Base-by-base conservation (phyloP, 2,888 invertebrate species). In the Nephrotoma flavescens region DNA sequence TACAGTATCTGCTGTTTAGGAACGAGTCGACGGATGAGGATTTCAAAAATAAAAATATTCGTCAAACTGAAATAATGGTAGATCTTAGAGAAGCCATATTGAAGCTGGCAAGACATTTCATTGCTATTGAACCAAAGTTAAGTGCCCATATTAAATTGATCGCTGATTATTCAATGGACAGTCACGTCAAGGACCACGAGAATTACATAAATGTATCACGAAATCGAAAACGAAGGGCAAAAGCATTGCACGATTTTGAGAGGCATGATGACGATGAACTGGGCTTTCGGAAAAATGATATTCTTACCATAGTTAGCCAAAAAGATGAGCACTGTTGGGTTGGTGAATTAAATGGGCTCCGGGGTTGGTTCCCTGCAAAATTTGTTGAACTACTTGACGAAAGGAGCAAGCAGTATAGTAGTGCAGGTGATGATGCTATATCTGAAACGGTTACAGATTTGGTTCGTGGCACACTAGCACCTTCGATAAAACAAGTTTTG, bases 271-370 rank as follows among this genome's bases (percentile, higher is more conserved):
- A 99, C 89, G 99, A 99, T 92, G 99, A 99, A 92, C 92, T 99
- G 87, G 99, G 99, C 7, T 99, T 99, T 92, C 94, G 98, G 86
- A 99, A 98, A 92, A 99, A 99, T 93, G 99, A 99, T 92, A 97
- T 99, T 57, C 98, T 99, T 87, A 99, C 98, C 86, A 97, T 99
- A 84, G 95, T 99, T 42, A 98, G 98, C 90, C 98, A 98, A 90
- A 97, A 97, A 91, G 99, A 99, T 92, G 99, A 99, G 90, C 98
- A 99, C 91, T 99, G 99, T 91, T 99, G 99, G 99, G 96, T 99
- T 88, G 99, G 99, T 5, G 99, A 99, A 91, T 91, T 99, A 86
- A 99, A 99, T 93, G 99, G 99, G 0, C 92, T 98, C 86, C 93
- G 96, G 91, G 97, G 98, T 83, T 99, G 98, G 98, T 99, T 99